Base-by-base conservation (phyloP, 2,888 invertebrate species). In the Parnassius mnemosyne region DNA sequence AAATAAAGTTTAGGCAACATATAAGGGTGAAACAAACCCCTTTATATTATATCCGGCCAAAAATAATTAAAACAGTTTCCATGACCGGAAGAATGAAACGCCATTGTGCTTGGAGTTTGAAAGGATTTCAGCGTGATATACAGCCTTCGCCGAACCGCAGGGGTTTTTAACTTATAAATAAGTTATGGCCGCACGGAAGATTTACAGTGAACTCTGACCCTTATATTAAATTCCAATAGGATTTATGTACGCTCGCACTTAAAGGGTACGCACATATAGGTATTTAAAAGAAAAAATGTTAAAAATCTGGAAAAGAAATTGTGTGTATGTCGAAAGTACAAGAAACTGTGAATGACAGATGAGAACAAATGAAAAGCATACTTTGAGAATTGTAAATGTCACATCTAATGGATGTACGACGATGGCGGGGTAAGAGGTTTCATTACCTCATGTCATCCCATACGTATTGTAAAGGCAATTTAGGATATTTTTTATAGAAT, bases 181-280 rank as follows among this genome's bases (percentile, higher is more conserved):
- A 85, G 81, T 83, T 81, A 81, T 79, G 77, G 76, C 68, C 47
- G 60, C 43, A 64, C 43, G 42, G 60, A 68, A 74, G 84, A 85
- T 86, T 85, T 84, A 85, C 78, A 77, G 75, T 71, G 74, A 72
- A 69, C 65, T 65, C 74, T 75, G 76, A 73, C 69, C 79, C 78
- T 83, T 81, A 84, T 86, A 87, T 86, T 86, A 87, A 85, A 87
- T 84, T 87, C 83, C 80, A 64, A 80, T 80, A 72, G 77, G 82
- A 84, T 85, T 86, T 86, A 84, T 69, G 65, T 60, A 51, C 13
- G 54, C 20, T n/a, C 50, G 41, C 53, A 54, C 49, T 57, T 53
- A 50, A 63, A 42, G 52, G 61, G 41, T 12, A 13, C 43, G 11
- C 43, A 34, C 9, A 57, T 53, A 46, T 47, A 46, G 55, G 43